Evolutionary conservation across 2,888 invertebrate species (phyloP).

Genomic region (Standfussiana lucernea): DNA sequence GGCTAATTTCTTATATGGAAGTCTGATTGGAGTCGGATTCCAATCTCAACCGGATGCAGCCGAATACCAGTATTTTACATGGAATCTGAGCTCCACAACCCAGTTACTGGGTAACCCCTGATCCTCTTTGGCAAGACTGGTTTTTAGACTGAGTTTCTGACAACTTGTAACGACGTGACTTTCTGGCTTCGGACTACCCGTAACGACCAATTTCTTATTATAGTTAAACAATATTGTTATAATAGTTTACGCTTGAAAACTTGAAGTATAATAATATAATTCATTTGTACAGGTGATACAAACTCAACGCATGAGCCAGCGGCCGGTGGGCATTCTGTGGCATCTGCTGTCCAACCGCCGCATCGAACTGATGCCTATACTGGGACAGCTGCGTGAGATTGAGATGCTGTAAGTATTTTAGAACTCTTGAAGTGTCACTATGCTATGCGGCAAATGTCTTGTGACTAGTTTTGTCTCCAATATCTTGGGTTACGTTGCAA

Average conservation of each 20-base stretch:
- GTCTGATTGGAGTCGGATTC: background rate
- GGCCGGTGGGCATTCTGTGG: slow-evolving; percentile 95
- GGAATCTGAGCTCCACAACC: background rate
- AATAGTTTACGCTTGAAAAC: background rate
- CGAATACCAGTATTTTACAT: background rate
- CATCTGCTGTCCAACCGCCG: slow-evolving; percentile 93
- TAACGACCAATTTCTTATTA: background rate
- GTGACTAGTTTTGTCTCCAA: background rate
- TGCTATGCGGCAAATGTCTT: background rate
- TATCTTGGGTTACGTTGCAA: background rate
- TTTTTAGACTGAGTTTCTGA: background rate
- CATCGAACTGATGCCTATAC: slow-evolving; percentile 93
- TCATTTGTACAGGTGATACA: slow-evolving; percentile 81
- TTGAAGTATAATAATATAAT: background rate
- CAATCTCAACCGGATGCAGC: background rate
- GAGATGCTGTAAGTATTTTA: slow-evolving; percentile 92
- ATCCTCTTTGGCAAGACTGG: background rate
- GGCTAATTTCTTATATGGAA: too few relatives aligned
- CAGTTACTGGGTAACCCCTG: background rate
- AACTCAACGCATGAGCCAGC: slow-evolving; percentile 86
- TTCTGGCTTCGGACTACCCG: too few relatives aligned
- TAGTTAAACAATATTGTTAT: background rate
- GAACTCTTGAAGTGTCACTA: background rate
- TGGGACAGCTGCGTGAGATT: slow-evolving; percentile 92
- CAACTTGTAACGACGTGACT: too few relatives aligned